Percentiles rank a stretch among this genome's conserved stretches.
These are phyloP conservation scores for Graphium colonna DNA, from an alignment of 2,888 invertebrate species.

Conservation along the genomic window DNA sequence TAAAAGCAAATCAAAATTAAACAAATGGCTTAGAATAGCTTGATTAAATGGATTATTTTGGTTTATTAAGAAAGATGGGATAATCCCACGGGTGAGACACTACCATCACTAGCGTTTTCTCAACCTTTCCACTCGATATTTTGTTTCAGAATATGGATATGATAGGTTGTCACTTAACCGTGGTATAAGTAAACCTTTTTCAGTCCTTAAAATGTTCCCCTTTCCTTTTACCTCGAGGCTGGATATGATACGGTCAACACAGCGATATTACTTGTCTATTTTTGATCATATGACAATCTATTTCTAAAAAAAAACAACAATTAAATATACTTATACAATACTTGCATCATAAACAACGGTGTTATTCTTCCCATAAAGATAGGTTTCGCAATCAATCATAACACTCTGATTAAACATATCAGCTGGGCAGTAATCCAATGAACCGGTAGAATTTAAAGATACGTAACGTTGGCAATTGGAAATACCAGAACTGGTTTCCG, in stretches of 20 bases:
- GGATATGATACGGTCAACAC: neutral
- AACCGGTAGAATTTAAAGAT: constrained; percentile 30
- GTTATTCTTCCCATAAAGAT: constrained; percentile 35
- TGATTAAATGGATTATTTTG: neutral
- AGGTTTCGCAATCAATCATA: constrained; percentile 31
- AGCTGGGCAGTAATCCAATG: constrained; percentile 42
- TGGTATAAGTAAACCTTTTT: neutral
- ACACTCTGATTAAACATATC: constrained; percentile 38
- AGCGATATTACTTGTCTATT: neutral
- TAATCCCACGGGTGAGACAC: too few relatives aligned
- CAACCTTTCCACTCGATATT: too few relatives aligned
- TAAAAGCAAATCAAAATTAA: too few relatives aligned
- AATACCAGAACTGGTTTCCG: constrained; percentile 43
- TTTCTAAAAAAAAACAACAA: neutral
- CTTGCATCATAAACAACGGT: constrained; percentile 42
- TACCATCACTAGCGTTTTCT: neutral
- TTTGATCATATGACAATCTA: neutral
- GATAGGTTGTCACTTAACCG: too few relatives aligned
- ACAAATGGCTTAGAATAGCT: too few relatives aligned
- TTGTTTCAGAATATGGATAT: too few relatives aligned
- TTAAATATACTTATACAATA: neutral
- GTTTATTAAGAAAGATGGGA: too few relatives aligned
- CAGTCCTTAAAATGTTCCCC: neutral
- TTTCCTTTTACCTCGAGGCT: too few relatives aligned
- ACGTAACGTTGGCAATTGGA: constrained; percentile 53